Conservation (phyloP, 2,113 vertebrate species). For the Petrocephalus microphthalmus region DNA sequence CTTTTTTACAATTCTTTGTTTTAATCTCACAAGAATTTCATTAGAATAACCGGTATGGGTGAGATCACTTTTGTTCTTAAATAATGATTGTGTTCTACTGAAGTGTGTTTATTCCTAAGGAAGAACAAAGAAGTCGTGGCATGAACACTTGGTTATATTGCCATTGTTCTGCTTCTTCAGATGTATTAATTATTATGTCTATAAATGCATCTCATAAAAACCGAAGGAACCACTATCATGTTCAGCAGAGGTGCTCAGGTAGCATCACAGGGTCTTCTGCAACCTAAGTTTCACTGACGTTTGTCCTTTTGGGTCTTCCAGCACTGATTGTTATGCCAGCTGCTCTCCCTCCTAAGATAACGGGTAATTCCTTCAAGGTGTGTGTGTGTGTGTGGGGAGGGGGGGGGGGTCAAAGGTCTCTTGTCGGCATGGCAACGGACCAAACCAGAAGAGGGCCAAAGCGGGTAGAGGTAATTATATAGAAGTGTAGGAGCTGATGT, state of each 20-base stretch:
- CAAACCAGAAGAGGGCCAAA: not conserved
- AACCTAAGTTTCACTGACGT: not conserved
- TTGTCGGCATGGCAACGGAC: not conserved
- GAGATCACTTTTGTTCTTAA: not conserved
- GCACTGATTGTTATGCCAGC: not conserved
- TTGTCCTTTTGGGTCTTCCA: not conserved
- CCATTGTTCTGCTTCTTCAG: not conserved
- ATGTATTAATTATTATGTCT: not conserved
- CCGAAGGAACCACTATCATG: not conserved
- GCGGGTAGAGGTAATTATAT: not conserved
- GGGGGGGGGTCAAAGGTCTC: not conserved
- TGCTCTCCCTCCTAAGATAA: not conserved
- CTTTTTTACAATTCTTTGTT: not conserved
- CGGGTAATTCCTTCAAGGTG: not conserved
- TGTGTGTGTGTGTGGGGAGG: not conserved
- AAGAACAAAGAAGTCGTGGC: not conserved
- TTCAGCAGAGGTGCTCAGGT: not conserved
- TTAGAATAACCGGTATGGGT: not conserved
- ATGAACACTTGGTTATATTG: not conserved
- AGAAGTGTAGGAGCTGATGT: not conserved
- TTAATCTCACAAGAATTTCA: slow-evolving; percentile 1
- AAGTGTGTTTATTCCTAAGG: not conserved
- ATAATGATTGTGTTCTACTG: not conserved
- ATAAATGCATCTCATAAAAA: not conserved
- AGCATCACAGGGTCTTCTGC: not conserved